phyloP scores from a whole-genome alignment of 2,797 vertebrate species.

The Melanotaenia boesemani region DNA sequence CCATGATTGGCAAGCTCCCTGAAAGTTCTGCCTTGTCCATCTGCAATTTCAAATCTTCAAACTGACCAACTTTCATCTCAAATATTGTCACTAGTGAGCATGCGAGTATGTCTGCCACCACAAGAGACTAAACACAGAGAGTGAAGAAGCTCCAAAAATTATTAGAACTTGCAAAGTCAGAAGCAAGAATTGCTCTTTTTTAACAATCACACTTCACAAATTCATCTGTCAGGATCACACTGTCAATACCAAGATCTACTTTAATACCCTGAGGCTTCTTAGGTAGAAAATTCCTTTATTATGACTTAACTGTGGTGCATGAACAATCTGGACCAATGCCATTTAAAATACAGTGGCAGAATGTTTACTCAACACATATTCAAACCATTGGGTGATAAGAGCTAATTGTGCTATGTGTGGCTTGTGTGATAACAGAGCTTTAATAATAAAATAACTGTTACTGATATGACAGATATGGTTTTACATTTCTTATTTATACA shows the following conservation, averaged over 20 bases:
- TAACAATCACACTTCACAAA: neutral
- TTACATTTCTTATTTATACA: neutral
- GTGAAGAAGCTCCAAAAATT: neutral
- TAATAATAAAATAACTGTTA: neutral
- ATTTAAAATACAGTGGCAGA: neutral
- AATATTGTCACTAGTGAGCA: neutral
- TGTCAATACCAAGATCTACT: neutral
- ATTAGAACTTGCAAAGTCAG: neutral
- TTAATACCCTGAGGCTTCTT: neutral
- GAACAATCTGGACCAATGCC: neutral
- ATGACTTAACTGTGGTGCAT: neutral
- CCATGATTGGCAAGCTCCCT: neutral
- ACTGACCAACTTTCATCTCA: neutral
- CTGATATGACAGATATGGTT: neutral
- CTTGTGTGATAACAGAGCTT: neutral
- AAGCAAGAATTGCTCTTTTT: neutral
- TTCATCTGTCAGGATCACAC: neutral
- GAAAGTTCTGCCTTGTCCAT: neutral
- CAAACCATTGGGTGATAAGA: neutral
- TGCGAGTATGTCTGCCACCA: too few relatives aligned
- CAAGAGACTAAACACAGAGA: neutral
- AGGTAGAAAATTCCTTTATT: conserved; percentile 2
- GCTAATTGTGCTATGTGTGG: neutral
- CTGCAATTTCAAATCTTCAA: neutral
- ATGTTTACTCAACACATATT: neutral